These are phyloP conservation scores for Mionectes macconnelli DNA, from an alignment of 2,113 vertebrate species.

Conservation along the genomic window DNA sequence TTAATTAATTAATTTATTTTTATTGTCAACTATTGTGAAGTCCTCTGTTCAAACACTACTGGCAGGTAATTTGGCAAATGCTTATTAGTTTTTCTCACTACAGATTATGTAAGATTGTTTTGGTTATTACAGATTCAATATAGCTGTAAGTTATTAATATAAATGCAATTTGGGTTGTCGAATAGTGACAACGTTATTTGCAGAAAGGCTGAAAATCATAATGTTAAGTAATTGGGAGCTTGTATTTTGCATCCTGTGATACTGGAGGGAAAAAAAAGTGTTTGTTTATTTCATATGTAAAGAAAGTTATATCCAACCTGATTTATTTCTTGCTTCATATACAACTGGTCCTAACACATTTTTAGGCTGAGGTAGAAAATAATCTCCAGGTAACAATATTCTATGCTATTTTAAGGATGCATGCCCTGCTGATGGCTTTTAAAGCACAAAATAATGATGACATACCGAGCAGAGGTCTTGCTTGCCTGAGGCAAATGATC, in stretches of 20 bases:
- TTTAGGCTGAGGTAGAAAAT: slow-evolving; percentile 13
- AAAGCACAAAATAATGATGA: slow-evolving; percentile 58
- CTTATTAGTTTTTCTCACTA: background rate
- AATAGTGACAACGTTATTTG: background rate
- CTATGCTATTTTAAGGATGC: slow-evolving; percentile 45
- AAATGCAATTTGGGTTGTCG: background rate
- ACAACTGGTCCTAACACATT: background rate
- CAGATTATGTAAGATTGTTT: background rate
- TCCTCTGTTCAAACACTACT: background rate
- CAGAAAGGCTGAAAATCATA: background rate
- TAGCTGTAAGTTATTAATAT: background rate
- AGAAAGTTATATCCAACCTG: background rate
- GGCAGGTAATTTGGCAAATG: background rate
- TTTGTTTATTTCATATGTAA: background rate
- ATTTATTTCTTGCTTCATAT: background rate
- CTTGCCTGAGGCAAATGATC: slow-evolving; percentile 51
- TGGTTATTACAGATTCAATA: background rate
- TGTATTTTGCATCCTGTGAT: background rate
- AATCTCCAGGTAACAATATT: slow-evolving; percentile 41
- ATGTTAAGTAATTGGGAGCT: background rate
- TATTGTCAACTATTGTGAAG: background rate
- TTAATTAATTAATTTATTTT: too few relatives aligned
- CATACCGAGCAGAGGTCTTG: slow-evolving; percentile 41
- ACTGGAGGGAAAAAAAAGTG: background rate
- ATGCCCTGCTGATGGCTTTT: slow-evolving; percentile 35